phyloP scores from a whole-genome alignment of 2,113 vertebrate species.

The Arenaria interpres region DNA sequence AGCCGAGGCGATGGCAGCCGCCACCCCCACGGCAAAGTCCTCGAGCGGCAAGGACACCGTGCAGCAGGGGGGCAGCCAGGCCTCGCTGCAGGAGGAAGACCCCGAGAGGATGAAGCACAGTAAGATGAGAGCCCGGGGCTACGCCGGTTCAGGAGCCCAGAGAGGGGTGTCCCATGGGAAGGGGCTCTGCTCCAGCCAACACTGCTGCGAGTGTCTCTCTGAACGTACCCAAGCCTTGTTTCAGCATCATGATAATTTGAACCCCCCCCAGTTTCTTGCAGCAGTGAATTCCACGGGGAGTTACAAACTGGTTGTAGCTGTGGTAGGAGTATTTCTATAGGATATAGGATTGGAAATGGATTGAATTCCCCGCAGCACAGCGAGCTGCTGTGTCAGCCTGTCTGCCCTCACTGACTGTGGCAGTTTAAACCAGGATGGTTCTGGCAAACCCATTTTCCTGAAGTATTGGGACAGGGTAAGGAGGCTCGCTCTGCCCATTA shows the following conservation, averaged over 20 bases:
- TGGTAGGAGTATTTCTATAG: neutral
- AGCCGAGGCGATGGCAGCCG: slow-evolving; percentile 40
- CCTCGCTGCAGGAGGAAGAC: slow-evolving; percentile 84
- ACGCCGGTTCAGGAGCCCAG: neutral
- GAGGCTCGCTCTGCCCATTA: neutral
- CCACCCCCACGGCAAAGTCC: slow-evolving; percentile 51
- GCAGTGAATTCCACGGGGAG: neutral
- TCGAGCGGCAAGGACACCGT: slow-evolving; percentile 72
- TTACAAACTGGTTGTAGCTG: neutral
- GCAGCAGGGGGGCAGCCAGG: slow-evolving; percentile 68
- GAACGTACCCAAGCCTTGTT: neutral
- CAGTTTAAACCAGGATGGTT: neutral
- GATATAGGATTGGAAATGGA: neutral
- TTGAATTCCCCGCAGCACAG: neutral
- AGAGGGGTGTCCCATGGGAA: rapidly evolving
- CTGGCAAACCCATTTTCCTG: neutral
- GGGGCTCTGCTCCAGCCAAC: neutral
- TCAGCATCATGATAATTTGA: neutral
- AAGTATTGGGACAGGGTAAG: neutral
- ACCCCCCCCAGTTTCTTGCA: neutral
- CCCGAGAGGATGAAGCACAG: slow-evolving; percentile 94
- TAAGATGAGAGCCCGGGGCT: slow-evolving; percentile 78
- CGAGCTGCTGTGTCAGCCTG: rapidly evolving
- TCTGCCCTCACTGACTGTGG: neutral
- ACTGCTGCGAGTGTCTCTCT: neutral